Evolutionary conservation across 2,113 vertebrate species (phyloP).

Genomic region (Aviceda subcristata): DNA sequence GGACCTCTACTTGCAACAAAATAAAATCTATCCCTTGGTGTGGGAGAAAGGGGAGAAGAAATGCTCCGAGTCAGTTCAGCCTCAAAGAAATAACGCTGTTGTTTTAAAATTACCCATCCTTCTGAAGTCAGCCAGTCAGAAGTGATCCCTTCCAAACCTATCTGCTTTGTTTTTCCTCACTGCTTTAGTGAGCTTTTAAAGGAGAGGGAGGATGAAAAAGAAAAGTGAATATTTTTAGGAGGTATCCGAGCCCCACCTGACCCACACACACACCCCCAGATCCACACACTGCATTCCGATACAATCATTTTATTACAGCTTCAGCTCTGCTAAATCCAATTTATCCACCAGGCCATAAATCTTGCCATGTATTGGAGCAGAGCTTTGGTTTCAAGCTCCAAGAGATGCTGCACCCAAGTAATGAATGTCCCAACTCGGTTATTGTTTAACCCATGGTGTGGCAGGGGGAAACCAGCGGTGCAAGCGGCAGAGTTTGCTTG

Average conservation of each 20-base stretch:
- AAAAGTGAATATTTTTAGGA: not conserved
- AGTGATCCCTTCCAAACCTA: conserved; percentile 19
- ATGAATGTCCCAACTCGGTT: not conserved
- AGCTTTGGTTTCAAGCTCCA: not conserved
- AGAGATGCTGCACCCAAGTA: not conserved
- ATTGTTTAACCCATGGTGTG: not conserved
- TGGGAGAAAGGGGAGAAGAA: not conserved
- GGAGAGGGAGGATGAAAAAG: not conserved
- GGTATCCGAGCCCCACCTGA: not conserved
- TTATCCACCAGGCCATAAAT: conserved; percentile 21
- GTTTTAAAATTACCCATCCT: conserved; percentile 45
- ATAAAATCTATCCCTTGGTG: not conserved
- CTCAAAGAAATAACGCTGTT: conserved; percentile 39
- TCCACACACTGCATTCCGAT: not conserved
- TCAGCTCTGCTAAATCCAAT: conserved; percentile 4
- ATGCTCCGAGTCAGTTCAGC: not conserved
- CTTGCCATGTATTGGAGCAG: not conserved
- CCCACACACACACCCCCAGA: not conserved
- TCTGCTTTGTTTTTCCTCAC: conserved; percentile 6
- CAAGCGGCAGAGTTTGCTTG: not conserved
- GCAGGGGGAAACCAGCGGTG: fast-evolving
- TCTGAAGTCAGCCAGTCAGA: conserved; percentile 45
- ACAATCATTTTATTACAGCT: conserved; percentile 32
- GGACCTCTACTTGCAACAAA: not conserved
- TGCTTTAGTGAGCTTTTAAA: not conserved